Evolutionary conservation across 2,113 vertebrate genomes (phyloP).

Genomic region (Solea senegalensis): DNA sequence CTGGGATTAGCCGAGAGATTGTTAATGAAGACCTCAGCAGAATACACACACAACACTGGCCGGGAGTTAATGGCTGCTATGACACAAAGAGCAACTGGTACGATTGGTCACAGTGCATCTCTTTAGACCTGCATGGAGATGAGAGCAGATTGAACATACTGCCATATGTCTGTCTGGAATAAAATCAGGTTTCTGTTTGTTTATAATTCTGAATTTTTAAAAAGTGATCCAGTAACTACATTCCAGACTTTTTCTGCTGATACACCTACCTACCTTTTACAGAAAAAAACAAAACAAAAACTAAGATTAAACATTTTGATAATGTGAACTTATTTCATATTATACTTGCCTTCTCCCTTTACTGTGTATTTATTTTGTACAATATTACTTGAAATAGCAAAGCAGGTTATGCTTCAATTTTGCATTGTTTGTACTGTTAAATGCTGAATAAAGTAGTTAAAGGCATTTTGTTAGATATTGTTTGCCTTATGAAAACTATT

Average conservation of each 20-base stretch:
- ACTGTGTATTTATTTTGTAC: conserved; percentile 69
- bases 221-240: conserved; percentile 39
- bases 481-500: conserved; percentile 93
- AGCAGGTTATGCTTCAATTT: conserved; percentile 82
- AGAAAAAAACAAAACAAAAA: conserved; percentile 23
- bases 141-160: conserved; percentile 92
- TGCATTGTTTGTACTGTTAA: conserved; percentile 85
- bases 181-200: conserved; percentile 53
- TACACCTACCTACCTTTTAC: conserved; percentile 34
- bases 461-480: conserved; percentile 94
- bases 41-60: conserved; percentile 87
- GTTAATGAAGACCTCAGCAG: conserved; percentile 83
- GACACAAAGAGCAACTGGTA: conserved; percentile 95
- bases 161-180: conserved; percentile 96
- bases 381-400: conserved; percentile 49
- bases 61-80: conserved; percentile 93
- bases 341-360: conserved; percentile 71
- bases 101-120: conserved; percentile 96
- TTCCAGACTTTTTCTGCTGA: conserved; percentile 62
- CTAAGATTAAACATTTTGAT: conserved; percentile 50
- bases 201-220: not conserved
- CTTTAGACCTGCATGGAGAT: conserved; percentile 90
- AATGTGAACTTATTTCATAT: conserved; percentile 52
- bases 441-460: conserved; percentile 91
- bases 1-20: conserved; percentile 87